Percentiles rank a stretch among this genome's conserved stretches.
Evolutionary conservation across 2,797 vertebrate genomes (phyloP).

Genomic region (Parambassis ranga): DNA sequence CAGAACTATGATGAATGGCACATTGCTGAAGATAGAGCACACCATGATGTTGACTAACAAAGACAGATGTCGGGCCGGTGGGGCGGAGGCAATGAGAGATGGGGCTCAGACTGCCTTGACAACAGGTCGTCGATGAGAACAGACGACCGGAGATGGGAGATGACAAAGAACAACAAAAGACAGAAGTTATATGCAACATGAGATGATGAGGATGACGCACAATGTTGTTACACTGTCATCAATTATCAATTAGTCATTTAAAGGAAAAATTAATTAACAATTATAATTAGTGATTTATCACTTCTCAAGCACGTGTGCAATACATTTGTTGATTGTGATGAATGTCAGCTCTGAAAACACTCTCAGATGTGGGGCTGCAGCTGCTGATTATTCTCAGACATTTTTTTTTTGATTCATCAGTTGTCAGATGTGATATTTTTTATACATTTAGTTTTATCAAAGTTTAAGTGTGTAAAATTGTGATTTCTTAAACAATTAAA

Average conservation of each 20-base stretch:
- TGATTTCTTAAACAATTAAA: no score
- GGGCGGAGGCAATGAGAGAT: constrained; percentile 71
- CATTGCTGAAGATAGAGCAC: constrained; percentile 51
- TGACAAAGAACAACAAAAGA: constrained; percentile 60
- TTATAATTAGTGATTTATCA: neutral
- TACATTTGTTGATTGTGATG: no score
- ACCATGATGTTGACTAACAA: constrained; percentile 70
- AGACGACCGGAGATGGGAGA: constrained; percentile 54
- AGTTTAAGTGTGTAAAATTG: no score
- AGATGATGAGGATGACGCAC: constrained; percentile 43
- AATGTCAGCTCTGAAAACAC: no score
- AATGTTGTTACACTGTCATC: neutral
- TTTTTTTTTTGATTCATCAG: no score
- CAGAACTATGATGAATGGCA: constrained; percentile 69
- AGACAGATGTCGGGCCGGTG: constrained; percentile 72
- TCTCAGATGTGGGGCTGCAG: no score
- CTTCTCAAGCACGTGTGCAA: no score
- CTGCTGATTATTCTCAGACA: no score
- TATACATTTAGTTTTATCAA: no score
- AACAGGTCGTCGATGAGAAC: constrained; percentile 65
- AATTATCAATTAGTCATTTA: constrained; percentile 7
- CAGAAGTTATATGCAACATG: constrained; percentile 52
- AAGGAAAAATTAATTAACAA: neutral
- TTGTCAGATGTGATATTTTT: no score
- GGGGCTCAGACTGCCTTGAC: constrained; percentile 58